A percentile compares a stretch with the other conserved stretches of the same genome.
Evolutionary conservation across 2,113 vertebrate species (phyloP).

Genomic region (Indicator indicator): DNA sequence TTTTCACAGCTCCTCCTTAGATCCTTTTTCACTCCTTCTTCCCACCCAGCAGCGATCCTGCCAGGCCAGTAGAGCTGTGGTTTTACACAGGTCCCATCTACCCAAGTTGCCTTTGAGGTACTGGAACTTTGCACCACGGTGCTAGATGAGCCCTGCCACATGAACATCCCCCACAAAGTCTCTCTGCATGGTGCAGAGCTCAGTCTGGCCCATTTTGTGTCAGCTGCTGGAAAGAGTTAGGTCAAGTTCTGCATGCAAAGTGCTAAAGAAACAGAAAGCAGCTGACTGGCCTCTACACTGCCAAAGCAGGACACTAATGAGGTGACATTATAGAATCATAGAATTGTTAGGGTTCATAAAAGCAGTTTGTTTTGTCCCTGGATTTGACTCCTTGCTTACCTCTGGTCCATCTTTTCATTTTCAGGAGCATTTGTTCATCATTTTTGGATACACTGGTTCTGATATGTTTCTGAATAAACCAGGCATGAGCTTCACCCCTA

Average conservation of each 20-base stretch:
- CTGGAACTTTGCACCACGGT: fast-evolving
- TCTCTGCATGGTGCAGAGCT: fast-evolving
- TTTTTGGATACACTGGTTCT: neutral
- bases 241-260: neutral
- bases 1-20: neutral
- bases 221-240: fast-evolving
- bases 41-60: fast-evolving
- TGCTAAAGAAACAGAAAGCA: neutral
- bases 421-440: neutral
- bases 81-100: neutral
- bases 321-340: neutral
- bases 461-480: neutral
- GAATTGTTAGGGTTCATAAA: neutral
- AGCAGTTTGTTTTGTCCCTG: neutral
- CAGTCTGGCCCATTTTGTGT: fast-evolving
- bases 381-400: neutral
- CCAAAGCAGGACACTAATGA: neutral
- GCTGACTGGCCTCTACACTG: neutral
- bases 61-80: neutral
- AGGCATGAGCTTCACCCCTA: neutral
- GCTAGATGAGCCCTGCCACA: neutral
- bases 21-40: neutral
- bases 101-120: fast-evolving
- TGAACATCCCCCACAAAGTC: neutral
- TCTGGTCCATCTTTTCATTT: neutral